Percentiles rank a stretch among this genome's conserved stretches.
phyloP scores from a whole-genome alignment of 2,888 invertebrate species.

The Camptogramma bilineatum region DNA sequence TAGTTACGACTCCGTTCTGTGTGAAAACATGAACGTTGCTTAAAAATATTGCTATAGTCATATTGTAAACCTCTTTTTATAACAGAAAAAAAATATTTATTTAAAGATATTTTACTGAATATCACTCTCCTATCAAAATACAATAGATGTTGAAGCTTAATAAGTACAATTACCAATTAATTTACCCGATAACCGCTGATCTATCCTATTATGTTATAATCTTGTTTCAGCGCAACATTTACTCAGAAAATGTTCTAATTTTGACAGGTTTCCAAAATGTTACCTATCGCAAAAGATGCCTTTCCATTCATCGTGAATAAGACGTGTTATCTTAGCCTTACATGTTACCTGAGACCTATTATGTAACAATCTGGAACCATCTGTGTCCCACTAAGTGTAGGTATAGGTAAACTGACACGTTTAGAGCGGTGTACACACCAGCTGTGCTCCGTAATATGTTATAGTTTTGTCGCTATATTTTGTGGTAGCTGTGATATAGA shows the following conservation, averaged over 20 bases:
- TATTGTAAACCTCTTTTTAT: conserved; percentile 3
- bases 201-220: background rate
- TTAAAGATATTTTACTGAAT: no score
- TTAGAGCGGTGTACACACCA: conserved; percentile 33
- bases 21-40: conserved; percentile 7
- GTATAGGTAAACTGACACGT: conserved; percentile 39
- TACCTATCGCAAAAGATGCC: conserved; percentile 1
- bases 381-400: conserved; percentile 47
- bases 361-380: conserved; percentile 57
- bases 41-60: conserved; percentile 8
- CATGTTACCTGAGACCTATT: conserved; percentile 55
- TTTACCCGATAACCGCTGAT: background rate
- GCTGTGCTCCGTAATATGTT: conserved; percentile 27
- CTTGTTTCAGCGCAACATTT: background rate
- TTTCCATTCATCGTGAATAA: conserved; percentile 40
- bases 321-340: conserved; percentile 51
- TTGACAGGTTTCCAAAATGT: background rate
- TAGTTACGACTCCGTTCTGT: conserved; percentile 12
- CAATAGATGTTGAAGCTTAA: background rate
- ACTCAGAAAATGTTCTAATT: background rate
- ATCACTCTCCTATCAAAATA: background rate
- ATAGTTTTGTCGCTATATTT: background rate
- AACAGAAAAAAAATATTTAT: no score
- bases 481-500: no score
- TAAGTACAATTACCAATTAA: background rate